phyloP scores from a whole-genome alignment of 2,888 invertebrate genomes.

The Melieria crassipennis region DNA sequence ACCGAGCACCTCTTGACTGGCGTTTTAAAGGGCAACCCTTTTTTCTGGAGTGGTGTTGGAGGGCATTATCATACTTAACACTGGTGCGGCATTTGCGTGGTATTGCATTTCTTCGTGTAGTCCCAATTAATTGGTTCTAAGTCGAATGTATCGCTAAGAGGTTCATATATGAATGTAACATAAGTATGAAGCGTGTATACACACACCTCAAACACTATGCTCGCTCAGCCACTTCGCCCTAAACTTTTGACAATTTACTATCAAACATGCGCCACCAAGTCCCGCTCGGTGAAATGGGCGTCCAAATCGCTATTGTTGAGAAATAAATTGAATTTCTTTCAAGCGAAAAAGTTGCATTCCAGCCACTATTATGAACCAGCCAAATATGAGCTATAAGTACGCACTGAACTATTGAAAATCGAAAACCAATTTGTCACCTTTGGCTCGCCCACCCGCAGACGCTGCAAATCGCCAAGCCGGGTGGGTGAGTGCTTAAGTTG shows the following conservation, averaged over 20 bases:
- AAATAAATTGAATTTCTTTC: slow-evolving; percentile 32
- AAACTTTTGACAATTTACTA: neutral
- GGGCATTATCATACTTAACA: too few species aligned
- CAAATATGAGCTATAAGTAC: too few species aligned
- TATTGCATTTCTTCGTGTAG: too few species aligned
- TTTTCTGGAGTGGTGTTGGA: too few species aligned
- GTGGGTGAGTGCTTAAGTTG: slow-evolving; percentile 22
- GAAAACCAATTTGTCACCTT: slow-evolving; percentile 32
- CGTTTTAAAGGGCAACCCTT: neutral
- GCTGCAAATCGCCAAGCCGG: neutral
- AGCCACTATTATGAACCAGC: neutral
- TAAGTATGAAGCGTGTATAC: neutral
- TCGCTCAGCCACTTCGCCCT: neutral
- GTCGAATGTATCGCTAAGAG: too few species aligned
- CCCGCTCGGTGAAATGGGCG: neutral
- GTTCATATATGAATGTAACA: neutral
- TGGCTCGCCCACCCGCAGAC: slow-evolving; percentile 16
- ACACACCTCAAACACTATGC: neutral
- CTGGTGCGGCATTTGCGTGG: too few species aligned
- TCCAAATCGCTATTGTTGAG: slow-evolving; percentile 29
- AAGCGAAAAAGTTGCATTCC: slow-evolving; percentile 6
- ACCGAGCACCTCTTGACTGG: neutral
- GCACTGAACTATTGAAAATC: too few species aligned
- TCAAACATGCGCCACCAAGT: neutral
- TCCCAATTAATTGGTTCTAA: too few species aligned